Conservation (phyloP, 23 tunicate species). For the Clavelina lepadiformis region DNA sequence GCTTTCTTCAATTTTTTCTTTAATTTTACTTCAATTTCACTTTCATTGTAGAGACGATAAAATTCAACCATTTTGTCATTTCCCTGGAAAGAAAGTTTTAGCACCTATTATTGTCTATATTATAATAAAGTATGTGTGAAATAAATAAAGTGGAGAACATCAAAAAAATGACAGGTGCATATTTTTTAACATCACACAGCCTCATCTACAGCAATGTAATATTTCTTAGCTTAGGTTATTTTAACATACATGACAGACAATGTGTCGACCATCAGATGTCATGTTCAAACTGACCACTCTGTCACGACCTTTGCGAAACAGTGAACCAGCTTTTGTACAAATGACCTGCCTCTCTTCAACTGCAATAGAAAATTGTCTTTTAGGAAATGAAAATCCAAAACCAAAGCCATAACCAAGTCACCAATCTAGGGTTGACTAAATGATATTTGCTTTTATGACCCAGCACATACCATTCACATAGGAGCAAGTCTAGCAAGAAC, state of each 20-base stretch:
- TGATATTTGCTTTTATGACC: too few species aligned
- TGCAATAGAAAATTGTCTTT: constrained; percentile 1
- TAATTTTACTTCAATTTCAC: constrained; percentile 32
- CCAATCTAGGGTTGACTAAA: too few species aligned
- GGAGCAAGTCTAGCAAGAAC: too few species aligned
- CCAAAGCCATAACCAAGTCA: too few species aligned
- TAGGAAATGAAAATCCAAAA: background rate
- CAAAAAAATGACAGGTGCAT: too few species aligned
- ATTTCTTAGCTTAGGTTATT: too few species aligned
- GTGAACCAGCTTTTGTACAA: constrained; percentile 63
- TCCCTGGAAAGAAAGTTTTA: constrained; percentile 50
- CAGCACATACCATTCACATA: too few species aligned
- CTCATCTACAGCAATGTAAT: too few species aligned
- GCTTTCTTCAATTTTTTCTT: constrained; percentile 56
- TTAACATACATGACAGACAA: constrained; percentile 65
- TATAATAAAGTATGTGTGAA: too few species aligned
- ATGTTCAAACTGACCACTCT: constrained; percentile 50
- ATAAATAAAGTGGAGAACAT: too few species aligned
- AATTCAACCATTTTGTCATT: constrained; percentile 64
- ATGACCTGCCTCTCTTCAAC: constrained; percentile 39
- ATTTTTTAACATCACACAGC: too few species aligned
- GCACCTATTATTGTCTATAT: too few species aligned
- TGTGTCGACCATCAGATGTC: constrained; percentile 41
- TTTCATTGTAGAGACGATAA: constrained; percentile 37
- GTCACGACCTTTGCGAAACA: constrained; percentile 52